Percentiles rank a stretch among this genome's conserved stretches.
Evolutionary conservation across 23 tunicate species (phyloP).

Genomic region (Oikopleura albicans): DNA sequence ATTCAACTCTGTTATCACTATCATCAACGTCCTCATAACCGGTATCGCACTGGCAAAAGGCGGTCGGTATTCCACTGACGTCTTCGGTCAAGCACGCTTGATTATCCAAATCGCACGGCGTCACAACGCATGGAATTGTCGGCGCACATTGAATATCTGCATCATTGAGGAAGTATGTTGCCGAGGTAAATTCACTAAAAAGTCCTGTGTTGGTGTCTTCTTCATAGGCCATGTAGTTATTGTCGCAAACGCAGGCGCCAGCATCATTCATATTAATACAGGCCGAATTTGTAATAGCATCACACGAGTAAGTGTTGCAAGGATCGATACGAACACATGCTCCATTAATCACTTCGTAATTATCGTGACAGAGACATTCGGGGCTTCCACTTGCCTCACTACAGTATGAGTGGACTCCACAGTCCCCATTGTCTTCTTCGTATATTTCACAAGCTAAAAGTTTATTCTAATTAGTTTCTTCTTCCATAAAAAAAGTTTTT

Average conservation of each 20-base stretch:
- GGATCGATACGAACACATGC: neutral
- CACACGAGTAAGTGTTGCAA: neutral
- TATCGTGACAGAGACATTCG: neutral
- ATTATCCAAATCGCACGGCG: neutral
- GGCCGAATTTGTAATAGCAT: neutral
- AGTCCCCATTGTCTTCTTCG: neutral
- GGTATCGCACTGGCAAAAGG: neutral
- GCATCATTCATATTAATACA: neutral
- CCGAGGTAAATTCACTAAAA: neutral
- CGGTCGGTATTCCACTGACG: neutral
- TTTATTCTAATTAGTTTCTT: neutral
- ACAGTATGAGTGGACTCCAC: neutral
- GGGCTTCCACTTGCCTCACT: neutral
- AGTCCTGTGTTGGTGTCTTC: neutral
- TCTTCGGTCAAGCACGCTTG: constrained; percentile 5
- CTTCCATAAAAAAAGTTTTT: no score
- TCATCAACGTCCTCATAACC: neutral
- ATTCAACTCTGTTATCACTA: neutral
- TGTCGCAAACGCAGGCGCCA: neutral
- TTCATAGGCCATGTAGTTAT: neutral
- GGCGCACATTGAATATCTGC: neutral
- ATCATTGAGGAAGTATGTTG: neutral
- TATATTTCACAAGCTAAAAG: constrained; percentile 1
- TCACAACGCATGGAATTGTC: neutral
- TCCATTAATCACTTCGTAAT: neutral